Conservation (phyloP, 2,888 invertebrate species). For the Platyscelio sp. region DNA sequence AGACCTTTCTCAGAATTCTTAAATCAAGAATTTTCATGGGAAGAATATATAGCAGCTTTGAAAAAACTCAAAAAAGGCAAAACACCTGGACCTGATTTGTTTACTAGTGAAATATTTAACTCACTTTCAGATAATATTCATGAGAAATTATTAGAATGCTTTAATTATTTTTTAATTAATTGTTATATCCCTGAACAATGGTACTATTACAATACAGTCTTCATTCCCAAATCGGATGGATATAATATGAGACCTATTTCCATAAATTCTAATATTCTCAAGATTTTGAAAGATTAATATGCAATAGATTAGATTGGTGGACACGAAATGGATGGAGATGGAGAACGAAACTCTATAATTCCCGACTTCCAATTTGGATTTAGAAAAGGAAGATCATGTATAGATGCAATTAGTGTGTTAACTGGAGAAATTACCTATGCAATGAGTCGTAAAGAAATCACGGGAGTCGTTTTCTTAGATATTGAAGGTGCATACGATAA, state of each 20-base stretch:
- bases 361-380: not conserved
- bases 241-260: not conserved
- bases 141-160: not conserved
- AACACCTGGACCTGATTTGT: not conserved
- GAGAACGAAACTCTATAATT: not conserved
- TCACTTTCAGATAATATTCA: not conserved
- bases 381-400: not conserved
- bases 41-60: not conserved
- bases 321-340: too few species aligned
- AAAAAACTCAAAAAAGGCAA: not conserved
- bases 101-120: not conserved
- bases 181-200: not conserved
- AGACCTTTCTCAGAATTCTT: too few species aligned
- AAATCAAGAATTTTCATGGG: not conserved
- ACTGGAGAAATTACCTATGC: not conserved
- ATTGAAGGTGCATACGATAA: conserved; percentile 35
- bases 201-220: not conserved
- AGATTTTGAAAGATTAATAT: not conserved
- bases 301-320: not conserved
- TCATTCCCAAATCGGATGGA: not conserved
- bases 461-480: conserved; percentile 9
- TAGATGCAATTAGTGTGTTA: not conserved
- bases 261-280: not conserved
- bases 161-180: not conserved
- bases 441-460: not conserved